phyloP scores from a whole-genome alignment of 2,888 invertebrate genomes.

The Luffia ferchaultella region DNA sequence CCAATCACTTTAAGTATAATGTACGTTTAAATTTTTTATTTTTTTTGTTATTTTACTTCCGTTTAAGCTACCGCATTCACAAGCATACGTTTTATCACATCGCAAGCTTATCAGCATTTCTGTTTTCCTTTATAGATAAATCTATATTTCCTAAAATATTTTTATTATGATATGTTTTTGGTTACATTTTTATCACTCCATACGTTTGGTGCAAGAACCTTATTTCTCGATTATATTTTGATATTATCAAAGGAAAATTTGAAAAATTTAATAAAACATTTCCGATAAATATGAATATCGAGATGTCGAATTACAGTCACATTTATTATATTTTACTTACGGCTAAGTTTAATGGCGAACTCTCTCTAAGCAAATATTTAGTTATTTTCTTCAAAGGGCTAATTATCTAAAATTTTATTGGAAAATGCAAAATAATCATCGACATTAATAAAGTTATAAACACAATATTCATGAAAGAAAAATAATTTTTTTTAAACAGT shows the following conservation, averaged over 20 bases:
- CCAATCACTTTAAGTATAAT: not conserved
- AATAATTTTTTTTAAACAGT: not conserved
- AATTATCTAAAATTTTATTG: not conserved
- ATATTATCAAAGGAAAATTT: too few relatives aligned
- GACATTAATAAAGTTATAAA: not conserved
- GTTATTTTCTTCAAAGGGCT: not conserved
- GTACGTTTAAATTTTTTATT: not conserved
- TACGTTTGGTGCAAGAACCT: not conserved
- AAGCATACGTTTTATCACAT: slow-evolving; percentile 19
- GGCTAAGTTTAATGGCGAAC: slow-evolving; percentile 10
- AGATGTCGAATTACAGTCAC: not conserved
- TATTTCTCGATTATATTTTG: too few relatives aligned
- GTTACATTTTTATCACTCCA: slow-evolving; percentile 49
- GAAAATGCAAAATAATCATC: not conserved
- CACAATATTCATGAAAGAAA: not conserved
- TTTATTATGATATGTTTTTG: slow-evolving; percentile 50
- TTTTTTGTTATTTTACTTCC: not conserved
- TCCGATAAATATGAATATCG: slow-evolving; percentile 7
- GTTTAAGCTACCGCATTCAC: not conserved
- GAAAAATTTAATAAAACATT: not conserved
- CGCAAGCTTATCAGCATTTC: slow-evolving; percentile 17
- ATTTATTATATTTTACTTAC: slow-evolving; percentile 18
- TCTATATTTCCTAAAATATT: slow-evolving; percentile 17
- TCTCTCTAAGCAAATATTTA: not conserved
- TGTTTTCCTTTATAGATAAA: not conserved